Evolutionary conservation across 2,797 vertebrate species (phyloP).

Genomic region (Scolopax rusticola): DNA sequence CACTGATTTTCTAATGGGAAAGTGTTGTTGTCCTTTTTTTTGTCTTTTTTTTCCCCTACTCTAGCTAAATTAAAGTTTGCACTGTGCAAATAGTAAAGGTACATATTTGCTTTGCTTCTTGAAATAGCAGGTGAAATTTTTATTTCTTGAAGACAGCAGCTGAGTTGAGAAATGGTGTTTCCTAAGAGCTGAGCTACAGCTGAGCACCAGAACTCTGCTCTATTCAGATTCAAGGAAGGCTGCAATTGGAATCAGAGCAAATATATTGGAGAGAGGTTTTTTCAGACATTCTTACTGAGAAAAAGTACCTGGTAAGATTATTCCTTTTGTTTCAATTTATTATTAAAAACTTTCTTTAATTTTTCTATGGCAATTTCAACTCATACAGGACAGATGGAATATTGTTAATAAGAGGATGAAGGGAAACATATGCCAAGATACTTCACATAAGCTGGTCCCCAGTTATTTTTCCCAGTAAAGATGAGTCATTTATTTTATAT

Average conservation of each 20-base stretch:
- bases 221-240: background rate
- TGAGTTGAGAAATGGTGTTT: background rate
- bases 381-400: background rate
- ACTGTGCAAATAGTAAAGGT: background rate
- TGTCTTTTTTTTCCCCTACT: background rate
- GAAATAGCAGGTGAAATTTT: background rate
- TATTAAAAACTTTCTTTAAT: background rate
- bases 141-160: background rate
- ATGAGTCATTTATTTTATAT: background rate
- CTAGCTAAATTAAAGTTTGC: background rate
- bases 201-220: background rate
- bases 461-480: background rate
- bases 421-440: background rate
- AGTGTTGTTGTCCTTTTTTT: too few relatives aligned
- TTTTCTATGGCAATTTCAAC: background rate
- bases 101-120: slow-evolving; percentile 21
- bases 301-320: background rate
- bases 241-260: background rate
- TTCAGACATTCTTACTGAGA: background rate
- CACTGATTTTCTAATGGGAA: background rate
- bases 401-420: background rate
- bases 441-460: background rate
- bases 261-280: background rate
- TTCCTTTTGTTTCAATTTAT: background rate
- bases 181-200: background rate